These are phyloP conservation scores for Prorops nasuta DNA, from an alignment of 1,140 invertebrate species.

Conservation along the genomic window DNA sequence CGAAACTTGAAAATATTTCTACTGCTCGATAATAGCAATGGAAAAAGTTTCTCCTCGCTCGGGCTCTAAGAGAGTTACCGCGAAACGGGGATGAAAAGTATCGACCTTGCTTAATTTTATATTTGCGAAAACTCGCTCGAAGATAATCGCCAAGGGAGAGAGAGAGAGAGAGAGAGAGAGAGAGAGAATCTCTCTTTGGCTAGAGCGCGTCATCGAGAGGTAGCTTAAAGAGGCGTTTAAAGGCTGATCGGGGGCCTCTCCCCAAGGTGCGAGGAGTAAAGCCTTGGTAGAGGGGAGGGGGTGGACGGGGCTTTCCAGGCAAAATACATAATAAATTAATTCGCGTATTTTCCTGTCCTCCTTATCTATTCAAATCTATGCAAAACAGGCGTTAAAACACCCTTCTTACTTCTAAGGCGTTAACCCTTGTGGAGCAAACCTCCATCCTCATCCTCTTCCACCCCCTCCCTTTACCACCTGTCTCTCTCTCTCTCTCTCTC, in stretches of 20 bases:
- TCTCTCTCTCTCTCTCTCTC: slow-evolving; percentile 18
- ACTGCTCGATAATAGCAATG: not conserved
- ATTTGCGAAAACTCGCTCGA: too few relatives aligned
- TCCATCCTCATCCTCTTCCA: slow-evolving; percentile 7
- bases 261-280: slow-evolving; percentile 42
- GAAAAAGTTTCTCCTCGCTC: not conserved
- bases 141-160: slow-evolving; percentile 4
- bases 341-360: slow-evolving; percentile 44
- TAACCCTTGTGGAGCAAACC: slow-evolving; percentile 46
- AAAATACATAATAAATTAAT: slow-evolving; percentile 58
- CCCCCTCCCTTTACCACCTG: slow-evolving; percentile 6
- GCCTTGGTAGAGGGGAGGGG: too few relatives aligned
- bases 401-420: slow-evolving; percentile 44
- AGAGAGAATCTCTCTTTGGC: too few relatives aligned
- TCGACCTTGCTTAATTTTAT: too few relatives aligned
- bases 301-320: slow-evolving; percentile 24
- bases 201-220: slow-evolving; percentile 22
- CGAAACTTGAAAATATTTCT: not conserved
- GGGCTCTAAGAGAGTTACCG: not conserved
- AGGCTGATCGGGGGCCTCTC: slow-evolving; percentile 26
- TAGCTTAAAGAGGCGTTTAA: slow-evolving; percentile 43
- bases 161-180: slow-evolving; percentile 2
- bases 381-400: slow-evolving; percentile 56
- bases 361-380: slow-evolving; percentile 59
- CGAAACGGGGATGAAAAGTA: not conserved